phyloP scores from a whole-genome alignment of 2,113 vertebrate species.

The Atlantisia rogersi region DNA sequence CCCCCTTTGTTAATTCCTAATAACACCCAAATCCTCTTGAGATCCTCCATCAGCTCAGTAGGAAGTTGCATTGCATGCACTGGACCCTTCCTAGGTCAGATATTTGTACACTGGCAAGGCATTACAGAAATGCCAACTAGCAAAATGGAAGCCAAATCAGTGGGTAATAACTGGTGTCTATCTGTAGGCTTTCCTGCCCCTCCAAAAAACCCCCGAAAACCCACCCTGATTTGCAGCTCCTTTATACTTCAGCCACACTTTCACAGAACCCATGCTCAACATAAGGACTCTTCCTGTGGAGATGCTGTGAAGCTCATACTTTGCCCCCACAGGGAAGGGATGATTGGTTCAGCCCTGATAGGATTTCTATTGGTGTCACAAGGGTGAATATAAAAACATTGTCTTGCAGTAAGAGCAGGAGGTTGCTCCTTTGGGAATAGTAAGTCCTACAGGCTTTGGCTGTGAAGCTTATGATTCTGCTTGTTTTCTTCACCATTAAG shows the following conservation, averaged over 20 bases:
- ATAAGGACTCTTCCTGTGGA: not conserved
- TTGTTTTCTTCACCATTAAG: not conserved
- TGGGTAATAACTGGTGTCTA: not conserved
- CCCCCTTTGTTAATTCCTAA: not conserved
- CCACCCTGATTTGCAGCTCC: not conserved
- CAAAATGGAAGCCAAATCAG: not conserved
- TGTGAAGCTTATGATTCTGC: not conserved
- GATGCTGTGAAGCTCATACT: not conserved
- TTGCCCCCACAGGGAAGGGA: not conserved
- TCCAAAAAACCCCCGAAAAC: not conserved
- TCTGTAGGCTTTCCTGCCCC: not conserved
- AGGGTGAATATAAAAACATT: not conserved
- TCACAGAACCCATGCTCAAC: not conserved
- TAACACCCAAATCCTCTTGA: not conserved
- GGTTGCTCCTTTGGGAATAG: fast-evolving
- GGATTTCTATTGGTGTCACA: not conserved
- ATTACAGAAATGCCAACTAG: fast-evolving
- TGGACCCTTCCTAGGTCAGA: not conserved
- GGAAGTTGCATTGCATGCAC: not conserved
- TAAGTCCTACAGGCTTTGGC: not conserved
- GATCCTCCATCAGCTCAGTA: not conserved
- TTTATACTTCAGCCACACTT: not conserved
- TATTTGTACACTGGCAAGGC: not conserved
- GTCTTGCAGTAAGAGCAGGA: not conserved
- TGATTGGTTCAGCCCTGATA: not conserved